Conservation (phyloP, 1,140 invertebrate species). For the Hyphantria cunea region DNA sequence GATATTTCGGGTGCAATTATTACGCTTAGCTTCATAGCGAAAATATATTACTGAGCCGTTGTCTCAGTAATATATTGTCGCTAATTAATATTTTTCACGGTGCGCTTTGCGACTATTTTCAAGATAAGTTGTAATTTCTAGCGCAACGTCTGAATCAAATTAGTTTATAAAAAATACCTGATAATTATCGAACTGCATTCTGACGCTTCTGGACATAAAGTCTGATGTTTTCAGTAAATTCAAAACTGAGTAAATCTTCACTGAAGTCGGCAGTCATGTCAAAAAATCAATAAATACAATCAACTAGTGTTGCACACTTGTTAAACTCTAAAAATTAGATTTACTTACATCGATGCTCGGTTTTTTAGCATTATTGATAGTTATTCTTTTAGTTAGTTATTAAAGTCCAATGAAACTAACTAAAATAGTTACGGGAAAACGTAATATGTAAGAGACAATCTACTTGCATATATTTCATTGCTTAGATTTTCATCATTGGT, state of each 20-base stretch:
- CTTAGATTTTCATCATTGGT: no score
- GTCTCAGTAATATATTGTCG: slow-evolving; percentile 9
- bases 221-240: slow-evolving; percentile 2
- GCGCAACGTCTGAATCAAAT: background rate
- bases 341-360: no score
- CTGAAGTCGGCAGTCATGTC: slow-evolving; percentile 41
- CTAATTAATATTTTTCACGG: slow-evolving; percentile 10
- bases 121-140: no score
- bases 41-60: background rate
- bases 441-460: no score
- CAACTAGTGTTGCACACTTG: slow-evolving; percentile 13
- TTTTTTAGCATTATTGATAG: no score
- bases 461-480: no score
- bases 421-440: no score
- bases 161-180: slow-evolving; percentile 37
- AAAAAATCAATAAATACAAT: slow-evolving; percentile 56
- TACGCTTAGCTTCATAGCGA: no score
- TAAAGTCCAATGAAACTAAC: no score
- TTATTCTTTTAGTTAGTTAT: no score
- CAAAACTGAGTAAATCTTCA: slow-evolving; percentile 19
- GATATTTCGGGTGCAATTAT: no score
- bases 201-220: slow-evolving; percentile 15
- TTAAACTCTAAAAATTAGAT: no score
- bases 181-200: slow-evolving; percentile 28
- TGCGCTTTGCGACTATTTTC: background rate